phyloP scores from a whole-genome alignment of 2,113 vertebrate species.

The Nycticryphes semicollaris region DNA sequence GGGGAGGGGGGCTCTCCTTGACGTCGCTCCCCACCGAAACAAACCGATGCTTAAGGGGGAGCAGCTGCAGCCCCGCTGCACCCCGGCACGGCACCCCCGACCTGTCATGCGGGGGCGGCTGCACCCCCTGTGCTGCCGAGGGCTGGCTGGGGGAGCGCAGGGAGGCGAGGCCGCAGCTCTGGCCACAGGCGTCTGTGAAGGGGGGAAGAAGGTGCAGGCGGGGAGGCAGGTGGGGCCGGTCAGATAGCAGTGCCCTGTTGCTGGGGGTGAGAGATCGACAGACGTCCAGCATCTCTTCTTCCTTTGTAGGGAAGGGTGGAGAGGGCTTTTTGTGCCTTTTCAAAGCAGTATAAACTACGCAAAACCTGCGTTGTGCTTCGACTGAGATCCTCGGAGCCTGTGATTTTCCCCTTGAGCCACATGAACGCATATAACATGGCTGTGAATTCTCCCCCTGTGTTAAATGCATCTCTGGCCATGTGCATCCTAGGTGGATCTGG shows the following conservation, averaged over 20 bases:
- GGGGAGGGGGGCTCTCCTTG: neutral
- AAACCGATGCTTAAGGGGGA: neutral
- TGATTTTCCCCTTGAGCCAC: neutral
- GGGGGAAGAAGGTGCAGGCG: neutral
- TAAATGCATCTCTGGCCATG: neutral
- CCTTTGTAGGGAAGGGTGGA: neutral
- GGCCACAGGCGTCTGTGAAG: neutral
- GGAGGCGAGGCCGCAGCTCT: neutral
- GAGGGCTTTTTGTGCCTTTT: neutral
- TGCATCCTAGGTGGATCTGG: neutral
- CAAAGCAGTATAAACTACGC: rapidly evolving
- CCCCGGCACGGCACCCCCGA: no score
- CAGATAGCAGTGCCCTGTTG: neutral
- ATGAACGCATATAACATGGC: neutral
- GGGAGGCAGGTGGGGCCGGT: neutral
- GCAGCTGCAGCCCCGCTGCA: neutral
- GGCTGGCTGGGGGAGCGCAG: no score
- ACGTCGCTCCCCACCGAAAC: neutral
- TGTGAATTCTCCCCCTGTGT: neutral
- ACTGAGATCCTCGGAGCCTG: neutral
- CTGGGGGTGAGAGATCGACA: neutral
- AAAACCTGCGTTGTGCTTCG: neutral
- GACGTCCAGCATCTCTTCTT: no score
- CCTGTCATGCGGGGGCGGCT: neutral
- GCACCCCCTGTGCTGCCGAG: neutral